A percentile compares a stretch with the other conserved stretches of the same genome.
Conservation (phyloP, 2,797 vertebrate species). For the Gambelia wislizenii region DNA sequence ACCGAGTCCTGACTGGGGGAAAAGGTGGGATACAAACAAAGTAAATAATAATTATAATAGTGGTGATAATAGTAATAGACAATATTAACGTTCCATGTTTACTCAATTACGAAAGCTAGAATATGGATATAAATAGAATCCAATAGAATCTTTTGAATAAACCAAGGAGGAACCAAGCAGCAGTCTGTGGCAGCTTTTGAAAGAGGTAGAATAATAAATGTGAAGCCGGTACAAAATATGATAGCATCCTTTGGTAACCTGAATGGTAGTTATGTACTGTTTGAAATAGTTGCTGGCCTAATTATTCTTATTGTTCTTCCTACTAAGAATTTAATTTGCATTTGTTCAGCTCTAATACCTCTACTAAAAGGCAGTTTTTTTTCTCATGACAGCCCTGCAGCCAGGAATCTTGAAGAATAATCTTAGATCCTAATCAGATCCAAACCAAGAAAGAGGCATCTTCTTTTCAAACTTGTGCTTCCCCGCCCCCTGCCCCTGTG, state of each 20-base stretch:
- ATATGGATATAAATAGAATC: not conserved
- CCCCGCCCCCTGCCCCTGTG: not conserved
- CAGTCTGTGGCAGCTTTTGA: not conserved
- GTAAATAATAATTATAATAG: too few species aligned
- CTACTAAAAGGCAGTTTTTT: not conserved
- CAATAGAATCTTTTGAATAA: slow-evolving; percentile 24
- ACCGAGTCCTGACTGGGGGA: too few species aligned
- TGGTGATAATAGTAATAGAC: not conserved
- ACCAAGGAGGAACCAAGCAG: slow-evolving; percentile 38
- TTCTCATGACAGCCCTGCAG: not conserved
- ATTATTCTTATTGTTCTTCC: not conserved
- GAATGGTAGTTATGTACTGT: not conserved
- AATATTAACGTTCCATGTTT: slow-evolving; percentile 49
- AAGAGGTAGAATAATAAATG: not conserved
- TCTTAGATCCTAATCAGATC: not conserved
- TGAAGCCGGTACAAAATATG: slow-evolving; percentile 31
- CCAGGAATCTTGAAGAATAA: slow-evolving; percentile 12
- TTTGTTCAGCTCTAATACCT: not conserved
- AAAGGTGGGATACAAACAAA: too few species aligned
- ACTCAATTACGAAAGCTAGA: slow-evolving; percentile 50
- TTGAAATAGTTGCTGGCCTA: not conserved
- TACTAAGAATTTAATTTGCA: not conserved
- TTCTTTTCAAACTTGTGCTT: not conserved
- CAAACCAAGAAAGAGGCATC: slow-evolving; percentile 2
- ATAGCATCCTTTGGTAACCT: not conserved